Evolutionary conservation across 2,113 vertebrate species (phyloP).

Genomic region (Carlito syrichta): DNA sequence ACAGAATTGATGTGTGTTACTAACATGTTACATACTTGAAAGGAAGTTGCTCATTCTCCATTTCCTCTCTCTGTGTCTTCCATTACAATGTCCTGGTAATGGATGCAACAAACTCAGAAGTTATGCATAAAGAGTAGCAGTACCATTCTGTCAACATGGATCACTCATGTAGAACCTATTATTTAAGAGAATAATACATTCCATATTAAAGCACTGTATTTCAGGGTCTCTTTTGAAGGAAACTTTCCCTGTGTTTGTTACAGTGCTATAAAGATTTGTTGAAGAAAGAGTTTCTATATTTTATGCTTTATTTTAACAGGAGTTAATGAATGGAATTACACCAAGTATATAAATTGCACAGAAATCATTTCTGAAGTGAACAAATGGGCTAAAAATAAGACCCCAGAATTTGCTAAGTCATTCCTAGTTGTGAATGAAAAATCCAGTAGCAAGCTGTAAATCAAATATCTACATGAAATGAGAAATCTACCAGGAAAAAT

Average conservation of each 20-base stretch:
- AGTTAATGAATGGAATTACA: background rate
- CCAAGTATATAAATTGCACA: background rate
- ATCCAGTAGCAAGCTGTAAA: background rate
- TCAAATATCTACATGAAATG: background rate
- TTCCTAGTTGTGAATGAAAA: background rate
- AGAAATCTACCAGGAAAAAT: background rate
- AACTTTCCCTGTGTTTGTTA: background rate
- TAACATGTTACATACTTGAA: background rate
- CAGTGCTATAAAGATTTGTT: background rate
- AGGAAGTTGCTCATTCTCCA: background rate
- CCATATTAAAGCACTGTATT: background rate
- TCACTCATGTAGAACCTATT: background rate
- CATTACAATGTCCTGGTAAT: background rate
- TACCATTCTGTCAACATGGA: background rate
- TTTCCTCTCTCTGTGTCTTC: background rate
- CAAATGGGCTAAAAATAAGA: background rate
- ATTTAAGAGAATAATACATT: background rate
- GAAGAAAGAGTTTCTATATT: background rate
- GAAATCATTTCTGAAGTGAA: background rate
- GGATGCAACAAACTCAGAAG: background rate
- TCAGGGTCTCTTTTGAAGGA: background rate
- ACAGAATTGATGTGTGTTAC: background rate
- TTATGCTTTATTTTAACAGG: background rate
- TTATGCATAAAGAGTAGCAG: background rate
- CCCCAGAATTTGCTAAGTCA: background rate